A percentile compares a stretch with the other conserved stretches of the same genome.
Conservation (phyloP, 2,797 vertebrate species). For the Aplochiton taeniatus region DNA sequence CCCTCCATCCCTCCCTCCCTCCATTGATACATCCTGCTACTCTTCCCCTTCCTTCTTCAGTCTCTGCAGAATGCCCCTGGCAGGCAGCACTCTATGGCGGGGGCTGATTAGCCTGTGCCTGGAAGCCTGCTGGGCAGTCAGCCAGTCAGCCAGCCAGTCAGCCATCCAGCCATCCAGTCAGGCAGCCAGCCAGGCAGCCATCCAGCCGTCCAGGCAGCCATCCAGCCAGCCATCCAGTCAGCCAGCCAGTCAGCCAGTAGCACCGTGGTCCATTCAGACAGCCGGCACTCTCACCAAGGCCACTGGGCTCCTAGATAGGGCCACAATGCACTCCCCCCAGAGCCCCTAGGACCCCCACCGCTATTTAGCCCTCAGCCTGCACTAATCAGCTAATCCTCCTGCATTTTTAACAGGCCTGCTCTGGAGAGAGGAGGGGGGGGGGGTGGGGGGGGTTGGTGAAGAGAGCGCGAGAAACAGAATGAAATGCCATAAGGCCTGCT, state of each 20-base stretch:
- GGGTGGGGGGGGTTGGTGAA: background rate
- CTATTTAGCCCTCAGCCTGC: slow-evolving; percentile 58
- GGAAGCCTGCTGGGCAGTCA: slow-evolving; percentile 27
- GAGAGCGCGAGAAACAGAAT: background rate
- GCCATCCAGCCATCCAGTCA: background rate
- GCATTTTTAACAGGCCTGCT: slow-evolving; percentile 69
- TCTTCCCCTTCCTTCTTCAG: slow-evolving; percentile 35
- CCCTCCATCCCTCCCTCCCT: slow-evolving; percentile 7
- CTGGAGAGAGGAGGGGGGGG: background rate
- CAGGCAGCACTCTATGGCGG: slow-evolving; percentile 26
- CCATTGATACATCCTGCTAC: slow-evolving; percentile 40
- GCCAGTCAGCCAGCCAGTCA: background rate
- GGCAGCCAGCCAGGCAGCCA: background rate
- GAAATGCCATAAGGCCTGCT: background rate
- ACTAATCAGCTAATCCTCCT: slow-evolving; percentile 74
- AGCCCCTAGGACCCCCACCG: slow-evolving; percentile 62
- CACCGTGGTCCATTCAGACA: background rate
- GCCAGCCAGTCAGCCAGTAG: background rate
- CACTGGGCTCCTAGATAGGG: slow-evolving; percentile 52
- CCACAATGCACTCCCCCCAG: slow-evolving; percentile 47
- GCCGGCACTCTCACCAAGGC: slow-evolving; percentile 45
- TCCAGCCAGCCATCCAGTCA: background rate
- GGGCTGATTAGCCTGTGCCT: slow-evolving; percentile 32
- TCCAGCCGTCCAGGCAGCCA: slow-evolving; percentile 34
- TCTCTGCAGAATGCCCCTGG: slow-evolving; percentile 49